Evolutionary conservation across 2,113 vertebrate species (phyloP).

Genomic region (Myodes glareolus): DNA sequence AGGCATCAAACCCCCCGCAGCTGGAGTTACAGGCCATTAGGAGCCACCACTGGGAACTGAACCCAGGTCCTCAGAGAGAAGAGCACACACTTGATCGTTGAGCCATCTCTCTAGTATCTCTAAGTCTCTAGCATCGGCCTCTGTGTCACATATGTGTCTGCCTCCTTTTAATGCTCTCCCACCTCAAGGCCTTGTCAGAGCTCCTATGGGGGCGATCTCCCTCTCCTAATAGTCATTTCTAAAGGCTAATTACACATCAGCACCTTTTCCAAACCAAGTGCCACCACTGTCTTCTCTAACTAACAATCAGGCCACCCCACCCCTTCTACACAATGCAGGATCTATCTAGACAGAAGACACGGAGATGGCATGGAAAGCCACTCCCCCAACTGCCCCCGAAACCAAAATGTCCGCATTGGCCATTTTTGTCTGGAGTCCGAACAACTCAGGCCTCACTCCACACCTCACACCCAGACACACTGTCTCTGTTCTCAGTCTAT

Average conservation of each 20-base stretch:
- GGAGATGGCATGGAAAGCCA: neutral
- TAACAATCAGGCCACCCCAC: neutral
- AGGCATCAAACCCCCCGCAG: neutral
- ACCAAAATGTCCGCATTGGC: fast-evolving
- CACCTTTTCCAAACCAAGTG: neutral
- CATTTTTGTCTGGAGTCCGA: too few relatives aligned
- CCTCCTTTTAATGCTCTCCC: neutral
- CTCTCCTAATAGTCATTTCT: neutral
- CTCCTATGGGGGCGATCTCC: neutral
- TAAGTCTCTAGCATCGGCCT: neutral
- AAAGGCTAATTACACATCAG: neutral
- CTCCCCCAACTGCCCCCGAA: fast-evolving
- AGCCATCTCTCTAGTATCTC: too few relatives aligned
- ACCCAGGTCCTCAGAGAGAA: neutral
- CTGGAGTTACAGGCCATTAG: neutral
- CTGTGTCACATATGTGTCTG: neutral
- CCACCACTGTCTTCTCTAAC: neutral
- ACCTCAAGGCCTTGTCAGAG: neutral
- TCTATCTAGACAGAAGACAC: neutral
- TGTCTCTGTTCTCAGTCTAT: neutral
- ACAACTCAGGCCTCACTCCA: neutral
- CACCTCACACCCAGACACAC: neutral
- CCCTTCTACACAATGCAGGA: neutral
- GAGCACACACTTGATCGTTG: fast-evolving
- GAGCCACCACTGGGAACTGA: neutral